Evolutionary conservation across 2,113 vertebrate species (phyloP).

Genomic region (Triplophysa dalaica): DNA sequence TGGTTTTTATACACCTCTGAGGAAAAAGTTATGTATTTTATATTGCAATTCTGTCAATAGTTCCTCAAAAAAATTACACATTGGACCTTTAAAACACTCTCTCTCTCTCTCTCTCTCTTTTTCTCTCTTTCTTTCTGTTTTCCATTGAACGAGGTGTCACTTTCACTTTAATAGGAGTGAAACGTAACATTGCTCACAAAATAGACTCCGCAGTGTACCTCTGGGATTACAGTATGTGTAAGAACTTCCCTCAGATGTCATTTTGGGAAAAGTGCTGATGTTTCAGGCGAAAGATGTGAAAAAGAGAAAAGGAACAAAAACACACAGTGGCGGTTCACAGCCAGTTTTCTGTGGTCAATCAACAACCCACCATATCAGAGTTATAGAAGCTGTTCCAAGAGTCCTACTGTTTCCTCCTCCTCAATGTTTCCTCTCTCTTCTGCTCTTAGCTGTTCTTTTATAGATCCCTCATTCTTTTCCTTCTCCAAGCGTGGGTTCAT

Average conservation of each 20-base stretch:
- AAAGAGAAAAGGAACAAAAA: conserved; percentile 63
- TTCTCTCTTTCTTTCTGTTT: not conserved
- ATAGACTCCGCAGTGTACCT: conserved; percentile 76
- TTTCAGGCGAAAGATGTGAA: conserved; percentile 61
- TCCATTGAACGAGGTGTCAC: conserved; percentile 37
- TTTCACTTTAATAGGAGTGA: conserved; percentile 76
- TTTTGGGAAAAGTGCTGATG: conserved; percentile 69
- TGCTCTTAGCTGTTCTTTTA: conserved; percentile 60
- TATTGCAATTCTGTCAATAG: no score
- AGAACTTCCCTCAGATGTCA: conserved; percentile 86
- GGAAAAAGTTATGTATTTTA: no score
- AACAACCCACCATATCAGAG: conserved; percentile 47
- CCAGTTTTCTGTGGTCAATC: conserved; percentile 73
- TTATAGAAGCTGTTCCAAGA: conserved; percentile 64
- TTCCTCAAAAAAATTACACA: no score
- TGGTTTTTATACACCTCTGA: no score
- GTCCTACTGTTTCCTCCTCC: conserved; percentile 56
- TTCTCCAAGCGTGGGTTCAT: conserved; percentile 7
- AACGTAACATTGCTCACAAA: conserved; percentile 72
- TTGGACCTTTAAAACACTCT: conserved; percentile 31
- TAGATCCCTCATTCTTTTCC: conserved; percentile 51
- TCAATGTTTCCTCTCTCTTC: conserved; percentile 64
- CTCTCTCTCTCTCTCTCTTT: conserved; percentile 46
- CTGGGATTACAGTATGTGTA: conserved; percentile 75
- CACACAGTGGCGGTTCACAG: conserved; percentile 68